Conservation (phyloP, 2,113 vertebrate species). For the Pseudolaguvia tuberculata region DNA sequence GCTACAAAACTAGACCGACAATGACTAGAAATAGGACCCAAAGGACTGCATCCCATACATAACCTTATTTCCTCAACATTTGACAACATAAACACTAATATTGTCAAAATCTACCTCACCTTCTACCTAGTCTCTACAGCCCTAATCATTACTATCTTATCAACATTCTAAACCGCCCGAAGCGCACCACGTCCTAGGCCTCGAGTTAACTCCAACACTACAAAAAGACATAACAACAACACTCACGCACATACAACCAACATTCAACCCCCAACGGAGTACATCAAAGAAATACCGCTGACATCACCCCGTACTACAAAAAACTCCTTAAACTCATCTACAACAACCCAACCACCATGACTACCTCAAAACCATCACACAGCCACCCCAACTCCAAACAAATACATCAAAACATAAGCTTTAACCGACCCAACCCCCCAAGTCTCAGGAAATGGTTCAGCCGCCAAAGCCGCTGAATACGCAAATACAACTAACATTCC, state of each 20-base stretch:
- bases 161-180: conserved; percentile 30
- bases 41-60: no score
- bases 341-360: background rate
- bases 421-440: conserved; percentile 26
- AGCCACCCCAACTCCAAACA: rapidly evolving
- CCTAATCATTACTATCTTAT: rapidly evolving
- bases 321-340: conserved; percentile 8
- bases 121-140: no score
- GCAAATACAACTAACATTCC: conserved; percentile 47
- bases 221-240: conserved; percentile 25
- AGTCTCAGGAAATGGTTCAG: conserved; percentile 33
- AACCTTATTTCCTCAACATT: no score
- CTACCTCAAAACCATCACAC: background rate
- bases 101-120: no score
- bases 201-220: conserved; percentile 34
- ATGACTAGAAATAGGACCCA: conserved; percentile 12
- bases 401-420: background rate
- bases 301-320: conserved; percentile 13
- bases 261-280: background rate
- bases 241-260: conserved; percentile 28
- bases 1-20: conserved; percentile 20
- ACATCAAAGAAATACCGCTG: conserved; percentile 22
- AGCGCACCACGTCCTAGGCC: conserved; percentile 4
- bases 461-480: conserved; percentile 35
- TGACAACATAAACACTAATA: no score